phyloP scores from a whole-genome alignment of 2,797 vertebrate species.

The Phylloscopus collybita region DNA sequence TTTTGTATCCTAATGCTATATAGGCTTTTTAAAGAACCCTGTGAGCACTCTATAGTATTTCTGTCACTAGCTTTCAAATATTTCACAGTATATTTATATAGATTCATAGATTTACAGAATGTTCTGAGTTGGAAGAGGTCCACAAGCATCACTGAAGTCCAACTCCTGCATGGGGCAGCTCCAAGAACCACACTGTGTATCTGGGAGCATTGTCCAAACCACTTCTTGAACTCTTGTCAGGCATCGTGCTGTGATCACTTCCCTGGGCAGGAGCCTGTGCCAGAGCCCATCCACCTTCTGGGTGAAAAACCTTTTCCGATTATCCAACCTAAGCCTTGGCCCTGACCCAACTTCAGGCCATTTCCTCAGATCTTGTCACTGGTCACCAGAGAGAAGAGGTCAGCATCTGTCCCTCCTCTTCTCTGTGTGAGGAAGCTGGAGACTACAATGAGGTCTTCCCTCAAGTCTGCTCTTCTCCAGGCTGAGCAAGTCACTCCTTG shows the following conservation, averaged over 20 bases:
- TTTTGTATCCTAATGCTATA: background rate
- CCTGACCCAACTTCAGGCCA: background rate
- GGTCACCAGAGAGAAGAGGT: background rate
- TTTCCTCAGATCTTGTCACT: background rate
- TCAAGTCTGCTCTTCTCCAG: too few relatives aligned
- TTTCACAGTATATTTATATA: background rate
- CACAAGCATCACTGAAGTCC: background rate
- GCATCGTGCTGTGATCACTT: background rate
- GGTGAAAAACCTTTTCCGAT: background rate
- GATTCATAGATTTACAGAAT: background rate
- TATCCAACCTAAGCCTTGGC: background rate
- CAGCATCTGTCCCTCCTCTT: background rate
- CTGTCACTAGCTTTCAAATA: background rate
- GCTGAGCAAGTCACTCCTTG: background rate
- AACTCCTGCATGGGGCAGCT: accelerated
- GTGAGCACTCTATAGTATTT: background rate
- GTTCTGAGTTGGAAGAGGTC: background rate
- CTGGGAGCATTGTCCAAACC: background rate
- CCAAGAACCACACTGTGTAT: background rate
- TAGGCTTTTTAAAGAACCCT: background rate
- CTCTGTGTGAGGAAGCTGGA: background rate
- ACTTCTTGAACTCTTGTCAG: background rate
- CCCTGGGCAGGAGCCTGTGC: too few relatives aligned
- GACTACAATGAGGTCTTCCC: background rate
- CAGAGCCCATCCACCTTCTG: accelerated